Evolutionary conservation across 1,140 invertebrate genomes (phyloP).

Genomic region (Drosophila repleta): DNA sequence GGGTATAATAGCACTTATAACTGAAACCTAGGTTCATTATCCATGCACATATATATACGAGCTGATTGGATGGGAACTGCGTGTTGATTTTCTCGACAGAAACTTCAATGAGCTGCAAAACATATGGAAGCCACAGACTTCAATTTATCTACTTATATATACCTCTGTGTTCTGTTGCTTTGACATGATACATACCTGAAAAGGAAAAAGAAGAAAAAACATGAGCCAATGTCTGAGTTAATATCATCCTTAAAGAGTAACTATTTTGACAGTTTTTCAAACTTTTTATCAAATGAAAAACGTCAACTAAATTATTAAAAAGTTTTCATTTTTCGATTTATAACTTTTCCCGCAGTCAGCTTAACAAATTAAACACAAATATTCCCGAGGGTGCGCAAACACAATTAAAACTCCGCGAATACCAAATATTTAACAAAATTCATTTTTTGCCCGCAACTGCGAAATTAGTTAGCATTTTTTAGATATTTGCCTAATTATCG

Average conservation of each 20-base stretch:
- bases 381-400: not conserved
- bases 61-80: slow-evolving; percentile 28
- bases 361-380: not conserved
- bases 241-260: too few species aligned
- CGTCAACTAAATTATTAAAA: not conserved
- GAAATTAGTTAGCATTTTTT: slow-evolving; percentile 17
- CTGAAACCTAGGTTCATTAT: slow-evolving; percentile 21
- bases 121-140: slow-evolving; percentile 4
- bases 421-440: not conserved
- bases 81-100: slow-evolving; percentile 29
- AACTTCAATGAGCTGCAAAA: not conserved
- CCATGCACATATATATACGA: slow-evolving; percentile 1
- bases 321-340: slow-evolving; percentile 1
- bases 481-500: slow-evolving; percentile 34
- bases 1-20: slow-evolving; percentile 39
- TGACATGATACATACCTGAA: slow-evolving; percentile 57
- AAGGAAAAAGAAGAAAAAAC: slow-evolving; percentile 16
- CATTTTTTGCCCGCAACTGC: not conserved
- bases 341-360: not conserved
- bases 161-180: slow-evolving; percentile 14
- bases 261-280: too few species aligned
- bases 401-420: not conserved
- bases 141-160: not conserved
- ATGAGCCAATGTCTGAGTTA: not conserved
- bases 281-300: not conserved